These are phyloP conservation scores for Lordiphosa clarofinis DNA, from an alignment of 1,140 invertebrate species.

Conservation along the genomic window DNA sequence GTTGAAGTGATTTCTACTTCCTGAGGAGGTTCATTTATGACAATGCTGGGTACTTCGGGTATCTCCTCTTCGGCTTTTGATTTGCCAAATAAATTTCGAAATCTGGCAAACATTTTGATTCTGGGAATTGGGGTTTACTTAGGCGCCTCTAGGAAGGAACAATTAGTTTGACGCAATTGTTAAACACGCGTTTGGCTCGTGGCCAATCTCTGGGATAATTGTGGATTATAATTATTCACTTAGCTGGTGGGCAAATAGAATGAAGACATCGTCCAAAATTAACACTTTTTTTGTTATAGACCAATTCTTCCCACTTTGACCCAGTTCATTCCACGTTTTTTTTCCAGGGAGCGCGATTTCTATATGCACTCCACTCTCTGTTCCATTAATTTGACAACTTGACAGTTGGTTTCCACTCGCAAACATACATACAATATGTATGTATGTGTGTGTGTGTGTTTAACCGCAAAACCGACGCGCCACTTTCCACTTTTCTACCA, in stretches of 20 bases:
- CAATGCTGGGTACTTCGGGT: slow-evolving; percentile 44
- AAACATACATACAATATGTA: slow-evolving; percentile 12
- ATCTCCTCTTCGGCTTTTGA: slow-evolving; percentile 44
- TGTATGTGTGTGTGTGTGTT: slow-evolving; percentile 21
- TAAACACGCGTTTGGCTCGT: slow-evolving; percentile 64
- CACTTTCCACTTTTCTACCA: slow-evolving; percentile 19
- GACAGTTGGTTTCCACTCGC: slow-evolving; percentile 42
- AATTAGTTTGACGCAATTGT: slow-evolving; percentile 61
- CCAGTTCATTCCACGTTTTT: slow-evolving; percentile 44
- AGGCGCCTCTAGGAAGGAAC: slow-evolving; percentile 21
- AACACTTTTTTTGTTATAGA: slow-evolving; percentile 8
- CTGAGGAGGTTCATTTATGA: slow-evolving; percentile 35
- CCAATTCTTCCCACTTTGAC: slow-evolving; percentile 41
- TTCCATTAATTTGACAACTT: slow-evolving; percentile 62
- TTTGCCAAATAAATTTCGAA: slow-evolving; percentile 76
- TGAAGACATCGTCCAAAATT: slow-evolving; percentile 34
- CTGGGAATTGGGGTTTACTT: background rate
- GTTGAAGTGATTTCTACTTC: slow-evolving; percentile 11
- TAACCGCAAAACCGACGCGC: slow-evolving; percentile 12
- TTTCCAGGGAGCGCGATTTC: slow-evolving; percentile 27
- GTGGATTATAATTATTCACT: slow-evolving; percentile 52
- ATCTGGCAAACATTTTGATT: slow-evolving; percentile 73
- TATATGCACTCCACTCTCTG: slow-evolving; percentile 20
- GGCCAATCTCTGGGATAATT: slow-evolving; percentile 58
- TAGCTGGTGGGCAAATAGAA: slow-evolving; percentile 7